Percentiles rank a stretch among this genome's conserved stretches.
Evolutionary conservation across 2,113 vertebrate genomes (phyloP).

Genomic region (Sprattus sprattus): DNA sequence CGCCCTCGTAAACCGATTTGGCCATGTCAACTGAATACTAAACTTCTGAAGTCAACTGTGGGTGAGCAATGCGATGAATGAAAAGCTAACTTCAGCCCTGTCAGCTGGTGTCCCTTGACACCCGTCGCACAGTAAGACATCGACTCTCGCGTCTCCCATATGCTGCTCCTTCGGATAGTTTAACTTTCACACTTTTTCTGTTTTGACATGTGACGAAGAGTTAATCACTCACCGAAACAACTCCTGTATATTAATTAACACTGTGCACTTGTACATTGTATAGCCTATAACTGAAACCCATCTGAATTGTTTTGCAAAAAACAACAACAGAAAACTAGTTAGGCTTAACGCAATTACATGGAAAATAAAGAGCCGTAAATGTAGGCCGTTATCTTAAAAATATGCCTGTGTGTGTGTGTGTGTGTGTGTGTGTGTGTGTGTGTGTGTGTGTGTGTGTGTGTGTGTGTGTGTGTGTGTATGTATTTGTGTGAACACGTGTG

Average conservation of each 20-base stretch:
- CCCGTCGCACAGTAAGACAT: slow-evolving; percentile 43
- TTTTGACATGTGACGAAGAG: slow-evolving; percentile 37
- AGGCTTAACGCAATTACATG: neutral
- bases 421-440: slow-evolving; percentile 10
- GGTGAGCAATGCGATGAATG: slow-evolving; percentile 20
- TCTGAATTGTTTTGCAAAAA: neutral
- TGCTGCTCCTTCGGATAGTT: slow-evolving; percentile 59
- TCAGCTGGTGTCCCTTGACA: slow-evolving; percentile 57
- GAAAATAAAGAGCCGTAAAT: neutral
- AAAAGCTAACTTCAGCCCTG: slow-evolving; percentile 35
- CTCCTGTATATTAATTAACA: slow-evolving; percentile 13
- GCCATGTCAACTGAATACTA: slow-evolving; percentile 10
- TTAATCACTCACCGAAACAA: slow-evolving; percentile 62
- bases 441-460: slow-evolving; percentile 24
- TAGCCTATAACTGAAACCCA: neutral
- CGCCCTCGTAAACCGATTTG: neutral
- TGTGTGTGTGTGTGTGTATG: slow-evolving; percentile 16
- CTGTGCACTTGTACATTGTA: neutral
- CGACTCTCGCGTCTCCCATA: slow-evolving; percentile 73
- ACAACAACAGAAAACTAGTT: neutral
- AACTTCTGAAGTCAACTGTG: slow-evolving; percentile 9
- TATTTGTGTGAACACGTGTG: neutral
- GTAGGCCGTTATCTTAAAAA: neutral
- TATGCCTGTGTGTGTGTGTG: neutral
- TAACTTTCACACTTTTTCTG: slow-evolving; percentile 49